Evolutionary conservation across 2,797 vertebrate species (phyloP), one percentile per base, ranked within the genome.

Genomic region (Enteromius viviparus): DNA sequence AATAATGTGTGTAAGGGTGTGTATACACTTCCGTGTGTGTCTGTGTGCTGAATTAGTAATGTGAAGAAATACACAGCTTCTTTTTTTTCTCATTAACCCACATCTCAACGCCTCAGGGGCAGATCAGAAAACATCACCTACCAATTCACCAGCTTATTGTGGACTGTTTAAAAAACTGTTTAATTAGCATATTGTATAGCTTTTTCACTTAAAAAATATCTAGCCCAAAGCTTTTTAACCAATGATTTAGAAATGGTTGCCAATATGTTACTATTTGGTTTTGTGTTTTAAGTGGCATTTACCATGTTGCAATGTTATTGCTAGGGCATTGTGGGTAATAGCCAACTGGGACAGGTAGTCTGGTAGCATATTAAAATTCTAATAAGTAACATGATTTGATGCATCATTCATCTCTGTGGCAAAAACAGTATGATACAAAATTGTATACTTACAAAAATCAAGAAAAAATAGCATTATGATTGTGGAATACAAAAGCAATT

Each of bases 11-110:
- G 77, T 42, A 21, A 2, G 49, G 34, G 78, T 70, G 53, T 55
- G 71, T 42, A 62, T 62, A 78, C 79, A 72, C 32, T 81, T 58
- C 74, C 34, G 21, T 66, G 74, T 40, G 23, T 82, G 64, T 81
- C 42, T 84, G 80, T 23, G 79, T 79, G 49, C 64, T 85, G 51
- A 85, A 85, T 85, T 68, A 82, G 64, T 85, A 75, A 85, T 82
- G 80, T 7, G 29, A 47, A 75, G 49, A 47, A 79, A 82, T 42
- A 60, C 49, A 65, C 23, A 12, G 26, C 15, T 85, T 78, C 62
- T 72, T 78, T 84, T 74, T 78, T 79, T 72, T 12, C 49, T 66
- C 76, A 79, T 79, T 85, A 82, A 68, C 49, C 76, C 60, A 68
- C 80, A 47, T 78, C 14, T 82, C 68, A 58, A 49, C 66, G 76